Evolutionary conservation across 1,140 invertebrate species (phyloP), one percentile per base, ranked within the genome.

Genomic region (Heliconius hermathena): DNA sequence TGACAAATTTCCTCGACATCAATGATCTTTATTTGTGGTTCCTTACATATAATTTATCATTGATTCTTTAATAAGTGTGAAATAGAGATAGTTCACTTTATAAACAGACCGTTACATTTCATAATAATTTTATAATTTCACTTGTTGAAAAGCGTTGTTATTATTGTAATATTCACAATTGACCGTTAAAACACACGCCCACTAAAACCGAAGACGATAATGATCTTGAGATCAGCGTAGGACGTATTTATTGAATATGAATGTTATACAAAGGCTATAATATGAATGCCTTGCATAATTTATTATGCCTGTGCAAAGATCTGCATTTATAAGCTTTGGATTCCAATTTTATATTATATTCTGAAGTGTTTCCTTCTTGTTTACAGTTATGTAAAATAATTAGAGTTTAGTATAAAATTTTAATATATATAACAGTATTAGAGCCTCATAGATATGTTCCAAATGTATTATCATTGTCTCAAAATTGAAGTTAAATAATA

Each of bases 191-290:
- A 90, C 80, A 84, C 66, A 85, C 91, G 81, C 91, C 91, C 85
- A 93, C 91, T 84, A 74, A 38, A 41, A 79, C 83, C 87, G 83
- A 78, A 88, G 83, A 81, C 86, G 88, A 90, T 93, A 93, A 93
- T 94, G 93, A 92, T 93, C 90, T 92, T 89, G 87, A 87, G 89
- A 87, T 88, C 86, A 77, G 89, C 90, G 91, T 94, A 91, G 91
- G 91, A 88, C 83, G 91, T 86, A 89, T 91, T 92, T 91, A 91
- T 93, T 89, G 87, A 82, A 87, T 90, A 77, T 78, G 66, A 81
- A 60, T 78, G 71, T 71, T 80, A 74, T 66, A 74, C 57, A 38
- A 70, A 36, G 18, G 18, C 60, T 54, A 60, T 74, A 26, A 77
- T 74, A 77, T 74, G 70, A 73, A 76, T 77, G 54, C 29, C 70